These are phyloP conservation scores for Platygyra sinensis DNA, from an alignment of 64 coral and sea anemone genomes.

Conservation along the genomic window DNA sequence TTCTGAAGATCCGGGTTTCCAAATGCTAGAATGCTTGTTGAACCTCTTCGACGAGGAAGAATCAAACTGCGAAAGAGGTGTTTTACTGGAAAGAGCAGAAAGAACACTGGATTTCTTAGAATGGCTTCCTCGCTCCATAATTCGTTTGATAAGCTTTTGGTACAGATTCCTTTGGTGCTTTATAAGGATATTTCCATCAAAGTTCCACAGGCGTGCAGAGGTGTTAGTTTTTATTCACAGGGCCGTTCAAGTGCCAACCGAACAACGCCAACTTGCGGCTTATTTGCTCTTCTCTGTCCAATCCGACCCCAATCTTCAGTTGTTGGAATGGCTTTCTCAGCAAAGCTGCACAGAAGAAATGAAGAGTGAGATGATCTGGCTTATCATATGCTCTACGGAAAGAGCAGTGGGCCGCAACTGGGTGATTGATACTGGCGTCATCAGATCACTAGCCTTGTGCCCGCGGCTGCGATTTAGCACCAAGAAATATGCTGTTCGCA, in stretches of 20 bases:
- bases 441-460: not conserved
- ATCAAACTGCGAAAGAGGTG: not conserved
- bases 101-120: not conserved
- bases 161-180: not conserved
- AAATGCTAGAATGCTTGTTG: not conserved
- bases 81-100: not conserved
- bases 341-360: not conserved
- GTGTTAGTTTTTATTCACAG: not conserved
- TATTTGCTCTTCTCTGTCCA: too few species aligned
- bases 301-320: too few species aligned
- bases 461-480: not conserved
- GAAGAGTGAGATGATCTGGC: not conserved
- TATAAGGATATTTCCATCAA: not conserved
- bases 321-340: not conserved
- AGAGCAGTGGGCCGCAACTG: not conserved
- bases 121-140: not conserved
- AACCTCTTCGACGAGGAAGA: not conserved
- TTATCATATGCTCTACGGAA: not conserved
- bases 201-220: not conserved
- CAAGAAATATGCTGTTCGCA: not conserved
- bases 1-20: not conserved
- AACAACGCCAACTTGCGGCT: not conserved
- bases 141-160: not conserved
- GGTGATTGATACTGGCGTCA: not conserved
- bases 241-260: not conserved